A percentile compares a stretch with the other conserved stretches of the same genome.
Evolutionary conservation across 2,113 vertebrate species (phyloP).

Genomic region (Onychostruthus taczanowskii): DNA sequence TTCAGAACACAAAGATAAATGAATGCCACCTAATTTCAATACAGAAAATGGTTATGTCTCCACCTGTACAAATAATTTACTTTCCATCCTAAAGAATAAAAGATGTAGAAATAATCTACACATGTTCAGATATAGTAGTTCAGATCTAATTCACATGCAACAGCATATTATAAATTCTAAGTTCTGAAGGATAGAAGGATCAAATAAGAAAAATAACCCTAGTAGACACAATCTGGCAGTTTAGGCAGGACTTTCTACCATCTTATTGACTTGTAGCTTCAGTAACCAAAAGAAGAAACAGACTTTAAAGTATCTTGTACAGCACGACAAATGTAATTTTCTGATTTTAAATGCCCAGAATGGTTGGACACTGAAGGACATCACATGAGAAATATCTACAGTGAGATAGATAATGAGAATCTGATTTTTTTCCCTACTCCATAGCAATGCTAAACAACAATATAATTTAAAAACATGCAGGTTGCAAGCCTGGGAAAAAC

Average conservation of each 20-base stretch:
- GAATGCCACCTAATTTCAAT: neutral
- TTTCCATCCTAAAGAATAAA: neutral
- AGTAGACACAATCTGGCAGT: neutral
- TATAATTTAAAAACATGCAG: neutral
- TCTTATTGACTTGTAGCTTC: neutral
- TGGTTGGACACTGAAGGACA: neutral
- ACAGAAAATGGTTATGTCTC: neutral
- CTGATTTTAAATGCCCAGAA: neutral
- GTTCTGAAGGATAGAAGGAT: neutral
- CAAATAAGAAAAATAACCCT: neutral
- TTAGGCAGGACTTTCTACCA: neutral
- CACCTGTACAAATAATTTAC: fast-evolving
- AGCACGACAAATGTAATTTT: neutral
- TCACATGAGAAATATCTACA: neutral
- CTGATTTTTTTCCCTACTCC: neutral
- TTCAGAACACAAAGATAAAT: neutral
- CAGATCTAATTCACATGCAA: neutral
- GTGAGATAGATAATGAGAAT: neutral
- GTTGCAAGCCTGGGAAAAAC: neutral
- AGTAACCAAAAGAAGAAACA: neutral
- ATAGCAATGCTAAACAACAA: neutral
- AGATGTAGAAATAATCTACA: neutral
- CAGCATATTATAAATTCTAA: neutral
- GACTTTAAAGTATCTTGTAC: neutral
- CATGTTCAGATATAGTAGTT: neutral